phyloP scores from a whole-genome alignment of 2,888 invertebrate genomes.

The Drosophila eohydei region DNA sequence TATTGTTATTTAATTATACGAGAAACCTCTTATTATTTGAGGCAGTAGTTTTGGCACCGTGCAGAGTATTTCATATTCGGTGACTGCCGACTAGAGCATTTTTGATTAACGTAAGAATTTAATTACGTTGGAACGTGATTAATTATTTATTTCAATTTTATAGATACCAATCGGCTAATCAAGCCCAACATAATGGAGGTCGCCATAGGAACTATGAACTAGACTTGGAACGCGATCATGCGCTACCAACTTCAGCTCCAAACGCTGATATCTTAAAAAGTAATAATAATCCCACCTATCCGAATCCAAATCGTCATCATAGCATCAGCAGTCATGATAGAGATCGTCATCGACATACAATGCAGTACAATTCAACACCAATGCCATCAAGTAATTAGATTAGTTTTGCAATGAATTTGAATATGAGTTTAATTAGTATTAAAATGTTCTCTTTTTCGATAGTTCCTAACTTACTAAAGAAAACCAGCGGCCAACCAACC shows the following conservation, averaged over 20 bases:
- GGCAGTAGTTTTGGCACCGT: too few relatives aligned
- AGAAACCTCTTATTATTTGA: too few relatives aligned
- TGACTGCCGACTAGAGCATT: too few relatives aligned
- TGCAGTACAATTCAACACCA: conserved; percentile 83
- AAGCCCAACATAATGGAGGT: conserved; percentile 80
- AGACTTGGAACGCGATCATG: conserved; percentile 90
- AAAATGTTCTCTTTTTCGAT: conserved; percentile 28
- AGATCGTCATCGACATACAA: conserved; percentile 81
- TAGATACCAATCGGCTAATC: conserved; percentile 82
- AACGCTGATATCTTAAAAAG: conserved; percentile 92
- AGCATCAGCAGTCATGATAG: conserved; percentile 79
- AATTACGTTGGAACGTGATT: too few relatives aligned
- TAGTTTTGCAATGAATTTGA: not conserved
- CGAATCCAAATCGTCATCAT: conserved; percentile 88
- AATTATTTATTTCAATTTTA: conserved; percentile 4
- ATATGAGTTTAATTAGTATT: not conserved
- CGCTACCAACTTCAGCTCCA: conserved; percentile 90
- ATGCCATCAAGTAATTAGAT: conserved; percentile 80
- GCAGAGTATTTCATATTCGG: too few relatives aligned
- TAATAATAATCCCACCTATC: conserved; percentile 91
- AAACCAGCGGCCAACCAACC: conserved; percentile 86
- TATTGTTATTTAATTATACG: too few relatives aligned
- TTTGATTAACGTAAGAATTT: too few relatives aligned
- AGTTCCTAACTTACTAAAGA: conserved; percentile 87
- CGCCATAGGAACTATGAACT: conserved; percentile 87